Percentiles rank a stretch among this genome's conserved stretches.
These are phyloP conservation scores for Dexiosoma caninum DNA, from an alignment of 2,888 invertebrate species.

Conservation along the genomic window DNA sequence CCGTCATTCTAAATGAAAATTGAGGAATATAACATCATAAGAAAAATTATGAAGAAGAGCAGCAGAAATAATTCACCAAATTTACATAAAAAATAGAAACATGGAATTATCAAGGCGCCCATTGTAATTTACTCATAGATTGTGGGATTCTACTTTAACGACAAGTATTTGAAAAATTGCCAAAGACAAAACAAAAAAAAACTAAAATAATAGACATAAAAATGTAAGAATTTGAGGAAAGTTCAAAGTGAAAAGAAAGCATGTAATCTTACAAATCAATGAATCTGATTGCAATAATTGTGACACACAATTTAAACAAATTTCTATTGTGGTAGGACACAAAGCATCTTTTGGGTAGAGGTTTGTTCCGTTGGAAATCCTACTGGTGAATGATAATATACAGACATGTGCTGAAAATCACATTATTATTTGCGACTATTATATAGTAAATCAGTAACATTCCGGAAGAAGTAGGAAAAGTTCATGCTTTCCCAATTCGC, in stretches of 20 bases:
- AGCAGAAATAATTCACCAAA: constrained; percentile 1
- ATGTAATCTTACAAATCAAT: not conserved
- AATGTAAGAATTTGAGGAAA: not conserved
- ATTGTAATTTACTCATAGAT: not conserved
- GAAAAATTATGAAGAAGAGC: not conserved
- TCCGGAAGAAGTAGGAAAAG: no score
- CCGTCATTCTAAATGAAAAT: constrained; percentile 62
- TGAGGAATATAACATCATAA: constrained; percentile 25
- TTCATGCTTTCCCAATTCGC: no score
- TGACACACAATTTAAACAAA: no score
- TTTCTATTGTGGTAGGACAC: no score
- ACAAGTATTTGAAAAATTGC: constrained; percentile 7
- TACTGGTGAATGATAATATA: no score
- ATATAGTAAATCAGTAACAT: no score
- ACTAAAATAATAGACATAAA: no score
- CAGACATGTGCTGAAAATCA: no score
- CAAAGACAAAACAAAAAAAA: not conserved
- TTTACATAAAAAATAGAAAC: constrained; percentile 5
- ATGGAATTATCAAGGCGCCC: constrained; percentile 3
- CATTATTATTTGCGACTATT: no score
- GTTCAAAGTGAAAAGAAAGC: not conserved
- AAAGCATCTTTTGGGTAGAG: no score
- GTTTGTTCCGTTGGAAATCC: no score
- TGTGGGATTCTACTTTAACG: not conserved
- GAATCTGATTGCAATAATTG: not conserved